Evolutionary conservation across 2,113 vertebrate genomes (phyloP).

Genomic region (Anseranas semipalmata): DNA sequence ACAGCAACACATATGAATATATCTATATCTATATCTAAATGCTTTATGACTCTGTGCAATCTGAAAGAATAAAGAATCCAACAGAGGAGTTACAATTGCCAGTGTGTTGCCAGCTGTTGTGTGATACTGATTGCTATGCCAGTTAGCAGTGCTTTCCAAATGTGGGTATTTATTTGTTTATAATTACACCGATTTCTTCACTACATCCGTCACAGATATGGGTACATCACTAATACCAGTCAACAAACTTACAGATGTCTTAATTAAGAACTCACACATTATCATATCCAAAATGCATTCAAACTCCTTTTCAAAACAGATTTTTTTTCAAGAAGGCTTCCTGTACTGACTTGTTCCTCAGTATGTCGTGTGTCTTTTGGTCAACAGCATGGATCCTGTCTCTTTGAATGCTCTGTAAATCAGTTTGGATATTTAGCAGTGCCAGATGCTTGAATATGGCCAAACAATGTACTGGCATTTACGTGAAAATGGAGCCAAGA

Average conservation of each 20-base stretch:
- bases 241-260: not conserved
- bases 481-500: not conserved
- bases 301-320: not conserved
- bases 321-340: not conserved
- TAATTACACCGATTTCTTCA: not conserved
- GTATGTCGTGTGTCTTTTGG: not conserved
- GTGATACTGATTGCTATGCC: not conserved
- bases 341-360: not conserved
- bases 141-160: not conserved
- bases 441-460: not conserved
- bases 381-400: not conserved
- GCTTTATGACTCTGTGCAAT: not conserved
- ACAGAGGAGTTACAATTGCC: not conserved
- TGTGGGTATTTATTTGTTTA: not conserved
- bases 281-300: not conserved
- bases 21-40: not conserved
- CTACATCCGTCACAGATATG: not conserved
- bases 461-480: not conserved
- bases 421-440: fast-evolving
- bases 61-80: not conserved
- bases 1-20: not conserved
- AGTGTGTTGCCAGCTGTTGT: not conserved
- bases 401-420: not conserved
- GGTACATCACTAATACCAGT: not conserved
- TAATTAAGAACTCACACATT: not conserved